Percentiles rank a stretch among this genome's conserved stretches.
Conservation (phyloP, 2,888 invertebrate genomes). For the Drosophila kanekoi region DNA sequence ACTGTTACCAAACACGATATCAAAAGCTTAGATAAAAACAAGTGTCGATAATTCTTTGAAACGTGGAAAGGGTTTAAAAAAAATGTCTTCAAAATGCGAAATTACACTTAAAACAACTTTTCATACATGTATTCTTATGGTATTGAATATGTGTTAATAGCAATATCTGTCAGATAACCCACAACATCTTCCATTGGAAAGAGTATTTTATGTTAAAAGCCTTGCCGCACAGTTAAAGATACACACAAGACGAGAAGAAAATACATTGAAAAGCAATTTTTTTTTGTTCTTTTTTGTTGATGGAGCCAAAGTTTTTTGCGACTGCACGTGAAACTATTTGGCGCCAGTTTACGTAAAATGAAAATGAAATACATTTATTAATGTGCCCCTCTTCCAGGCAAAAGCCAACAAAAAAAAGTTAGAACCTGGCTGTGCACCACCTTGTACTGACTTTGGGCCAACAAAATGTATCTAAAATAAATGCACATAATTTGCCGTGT, state of each 20-base stretch:
- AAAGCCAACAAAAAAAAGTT: constrained; percentile 12
- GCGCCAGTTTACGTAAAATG: constrained; percentile 56
- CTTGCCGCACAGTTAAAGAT: constrained; percentile 33
- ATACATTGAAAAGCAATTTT: constrained; percentile 53
- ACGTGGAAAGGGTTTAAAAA: no score
- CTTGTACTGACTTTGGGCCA: constrained; percentile 13
- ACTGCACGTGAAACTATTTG: constrained; percentile 64
- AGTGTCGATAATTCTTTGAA: no score
- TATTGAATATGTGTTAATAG: not conserved
- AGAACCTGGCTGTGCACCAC: constrained; percentile 14
- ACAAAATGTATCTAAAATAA: constrained; percentile 42
- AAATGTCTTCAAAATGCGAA: no score
- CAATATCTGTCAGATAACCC: not conserved
- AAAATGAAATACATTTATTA: constrained; percentile 68
- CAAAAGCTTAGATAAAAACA: no score
- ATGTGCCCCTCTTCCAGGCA: constrained; percentile 36
- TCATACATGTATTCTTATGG: no score
- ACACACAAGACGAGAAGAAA: constrained; percentile 24
- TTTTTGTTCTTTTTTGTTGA: constrained; percentile 45
- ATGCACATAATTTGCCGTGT: constrained; percentile 70
- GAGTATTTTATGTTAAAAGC: constrained; percentile 31
- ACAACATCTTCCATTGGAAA: not conserved
- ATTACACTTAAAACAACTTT: not conserved
- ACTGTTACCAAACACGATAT: no score
- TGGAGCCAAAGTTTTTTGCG: constrained; percentile 54